Evolutionary conservation across 2,888 invertebrate species (phyloP).

Genomic region (Andricus quercusramuli): DNA sequence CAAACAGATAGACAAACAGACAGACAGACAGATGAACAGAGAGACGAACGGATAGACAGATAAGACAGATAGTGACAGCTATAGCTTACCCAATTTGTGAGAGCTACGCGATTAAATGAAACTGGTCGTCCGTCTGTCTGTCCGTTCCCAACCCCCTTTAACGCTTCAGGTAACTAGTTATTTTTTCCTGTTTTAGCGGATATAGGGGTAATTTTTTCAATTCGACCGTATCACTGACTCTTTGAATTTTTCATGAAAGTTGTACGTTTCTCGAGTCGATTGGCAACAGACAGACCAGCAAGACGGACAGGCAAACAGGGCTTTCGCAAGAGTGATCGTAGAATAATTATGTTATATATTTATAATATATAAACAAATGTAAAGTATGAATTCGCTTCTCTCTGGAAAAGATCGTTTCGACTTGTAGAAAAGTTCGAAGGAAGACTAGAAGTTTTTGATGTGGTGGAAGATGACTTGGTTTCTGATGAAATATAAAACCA

Average conservation of each 20-base stretch:
- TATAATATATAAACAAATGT: not conserved
- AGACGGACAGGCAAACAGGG: constrained; percentile 64
- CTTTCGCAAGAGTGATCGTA: not conserved
- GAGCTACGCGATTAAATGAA: constrained; percentile 49
- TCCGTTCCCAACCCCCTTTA: constrained; percentile 63
- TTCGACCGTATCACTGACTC: constrained; percentile 20
- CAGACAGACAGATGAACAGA: constrained; percentile 56
- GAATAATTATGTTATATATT: not conserved
- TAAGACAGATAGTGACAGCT: constrained; percentile 67
- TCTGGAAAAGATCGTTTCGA: constrained; percentile 38
- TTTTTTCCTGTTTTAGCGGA: constrained; percentile 43
- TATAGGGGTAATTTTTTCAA: constrained; percentile 29
- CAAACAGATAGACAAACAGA: constrained; percentile 65
- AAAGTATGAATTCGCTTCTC: constrained; percentile 34
- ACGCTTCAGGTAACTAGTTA: constrained; percentile 29
- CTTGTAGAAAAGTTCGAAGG: constrained; percentile 15
- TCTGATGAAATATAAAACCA: not conserved
- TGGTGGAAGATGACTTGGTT: not conserved
- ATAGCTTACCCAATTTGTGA: constrained; percentile 72
- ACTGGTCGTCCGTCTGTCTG: constrained; percentile 68
- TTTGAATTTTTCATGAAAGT: not conserved
- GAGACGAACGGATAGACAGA: constrained; percentile 57
- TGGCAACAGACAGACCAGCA: constrained; percentile 68
- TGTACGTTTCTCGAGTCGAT: constrained; percentile 48
- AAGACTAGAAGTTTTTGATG: not conserved